Conservation (phyloP, 2,113 vertebrate species). For the Syngnathoides biaculeatus region DNA sequence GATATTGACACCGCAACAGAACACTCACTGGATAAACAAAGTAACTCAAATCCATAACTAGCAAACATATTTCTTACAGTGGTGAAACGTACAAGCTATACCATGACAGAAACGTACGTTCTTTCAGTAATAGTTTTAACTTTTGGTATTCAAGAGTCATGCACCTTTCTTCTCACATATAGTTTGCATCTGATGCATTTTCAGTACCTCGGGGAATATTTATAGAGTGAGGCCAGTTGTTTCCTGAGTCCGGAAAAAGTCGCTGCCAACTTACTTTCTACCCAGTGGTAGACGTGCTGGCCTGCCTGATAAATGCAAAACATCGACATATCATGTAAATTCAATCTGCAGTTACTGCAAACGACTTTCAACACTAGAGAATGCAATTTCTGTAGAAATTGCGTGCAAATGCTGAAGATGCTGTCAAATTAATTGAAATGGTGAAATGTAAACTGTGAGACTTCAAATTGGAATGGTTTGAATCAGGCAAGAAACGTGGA, state of each 20-base stretch:
- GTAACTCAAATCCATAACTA: background rate
- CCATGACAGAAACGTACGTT: background rate
- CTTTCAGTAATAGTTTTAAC: background rate
- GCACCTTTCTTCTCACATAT: background rate
- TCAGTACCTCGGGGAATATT: conserved; percentile 61
- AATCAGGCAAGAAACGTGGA: too few species aligned
- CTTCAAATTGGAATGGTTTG: too few species aligned
- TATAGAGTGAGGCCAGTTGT: conserved; percentile 64
- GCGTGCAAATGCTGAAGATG: too few species aligned
- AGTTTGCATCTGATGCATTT: conserved; percentile 8
- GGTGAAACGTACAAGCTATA: background rate
- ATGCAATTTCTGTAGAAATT: too few species aligned
- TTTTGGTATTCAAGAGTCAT: background rate
- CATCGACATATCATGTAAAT: background rate
- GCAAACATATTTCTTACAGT: too few species aligned
- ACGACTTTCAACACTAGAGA: background rate
- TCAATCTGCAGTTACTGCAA: background rate
- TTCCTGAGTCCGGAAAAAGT: conserved; percentile 65
- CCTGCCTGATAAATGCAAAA: conserved; percentile 54
- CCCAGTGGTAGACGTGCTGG: conserved; percentile 69
- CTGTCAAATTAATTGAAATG: too few species aligned
- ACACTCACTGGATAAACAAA: conserved; percentile 63
- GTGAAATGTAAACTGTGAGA: too few species aligned
- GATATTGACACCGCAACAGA: conserved; percentile 65
- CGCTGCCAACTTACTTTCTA: conserved; percentile 58